Conservation (phyloP, 2,888 invertebrate genomes). For the Gastracanthus pulcherrimus region DNA sequence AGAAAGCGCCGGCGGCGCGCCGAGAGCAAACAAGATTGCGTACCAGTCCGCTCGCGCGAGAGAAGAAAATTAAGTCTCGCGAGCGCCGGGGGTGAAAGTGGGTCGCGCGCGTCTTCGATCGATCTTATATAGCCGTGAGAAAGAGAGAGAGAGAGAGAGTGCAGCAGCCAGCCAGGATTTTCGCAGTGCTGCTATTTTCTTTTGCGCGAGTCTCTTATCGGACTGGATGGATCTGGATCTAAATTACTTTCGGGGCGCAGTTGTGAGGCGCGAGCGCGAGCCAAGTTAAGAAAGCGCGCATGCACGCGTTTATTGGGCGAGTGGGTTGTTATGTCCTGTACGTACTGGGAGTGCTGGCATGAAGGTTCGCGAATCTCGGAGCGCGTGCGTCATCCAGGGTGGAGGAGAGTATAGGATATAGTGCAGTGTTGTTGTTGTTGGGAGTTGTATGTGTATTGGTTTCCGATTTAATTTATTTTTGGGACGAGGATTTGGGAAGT, state of each 20-base stretch:
- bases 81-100: slow-evolving; percentile 4
- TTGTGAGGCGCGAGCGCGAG: neutral
- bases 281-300: too few relatives aligned
- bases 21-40: neutral
- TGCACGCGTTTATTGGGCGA: neutral
- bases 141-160: too few relatives aligned
- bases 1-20: neutral
- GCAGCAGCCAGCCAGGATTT: slow-evolving; percentile 17
- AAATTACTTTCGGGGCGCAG: slow-evolving; percentile 30
- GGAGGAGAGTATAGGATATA: neutral
- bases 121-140: slow-evolving; percentile 5
- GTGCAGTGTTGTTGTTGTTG: neutral
- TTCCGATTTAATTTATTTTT: neutral
- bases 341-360: too few relatives aligned
- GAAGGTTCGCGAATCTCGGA: neutral
- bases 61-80: slow-evolving; percentile 1
- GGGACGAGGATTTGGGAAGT: neutral
- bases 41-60: neutral
- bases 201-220: slow-evolving; percentile 24
- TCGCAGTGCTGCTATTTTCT: slow-evolving; percentile 9
- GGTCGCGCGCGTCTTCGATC: slow-evolving; percentile 21
- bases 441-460: neutral
- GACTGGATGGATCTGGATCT: slow-evolving; percentile 35
- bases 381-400: neutral
- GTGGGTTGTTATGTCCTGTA: slow-evolving; percentile 7